phyloP scores from a whole-genome alignment of 2,888 invertebrate species.

The Muschampia staudingeri region DNA sequence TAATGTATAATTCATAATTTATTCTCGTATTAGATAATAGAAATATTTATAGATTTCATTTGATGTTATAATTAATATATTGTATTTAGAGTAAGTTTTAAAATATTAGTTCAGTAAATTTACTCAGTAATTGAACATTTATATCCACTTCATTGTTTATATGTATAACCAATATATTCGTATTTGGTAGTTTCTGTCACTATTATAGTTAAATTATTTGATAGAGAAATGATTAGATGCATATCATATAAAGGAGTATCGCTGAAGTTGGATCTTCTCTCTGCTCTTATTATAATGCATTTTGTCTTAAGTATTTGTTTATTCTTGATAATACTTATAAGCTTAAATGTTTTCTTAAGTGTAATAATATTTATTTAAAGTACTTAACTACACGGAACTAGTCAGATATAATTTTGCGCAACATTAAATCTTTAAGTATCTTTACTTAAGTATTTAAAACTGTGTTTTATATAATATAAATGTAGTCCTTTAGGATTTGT shows the following conservation, averaged over 20 bases:
- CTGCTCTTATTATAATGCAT: constrained; percentile 86
- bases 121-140: constrained; percentile 79
- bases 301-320: constrained; percentile 79
- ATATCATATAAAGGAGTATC: constrained; percentile 84
- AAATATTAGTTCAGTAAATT: constrained; percentile 84
- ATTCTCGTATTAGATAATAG: constrained; percentile 89
- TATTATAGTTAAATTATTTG: constrained; percentile 85
- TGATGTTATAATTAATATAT: constrained; percentile 89
- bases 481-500: constrained; percentile 85
- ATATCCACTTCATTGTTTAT: constrained; percentile 83
- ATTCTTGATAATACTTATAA: constrained; percentile 85
- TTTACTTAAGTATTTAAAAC: constrained; percentile 83
- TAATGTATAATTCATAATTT: constrained; percentile 90
- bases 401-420: constrained; percentile 91
- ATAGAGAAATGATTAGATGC: constrained; percentile 83
- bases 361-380: constrained; percentile 89
- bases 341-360: constrained; percentile 89
- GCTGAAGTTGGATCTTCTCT: constrained; percentile 58
- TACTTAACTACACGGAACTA: constrained; percentile 91
- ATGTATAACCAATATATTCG: constrained; percentile 81
- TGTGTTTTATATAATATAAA: constrained; percentile 89
- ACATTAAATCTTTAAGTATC: constrained; percentile 88
- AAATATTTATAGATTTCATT: constrained; percentile 88
- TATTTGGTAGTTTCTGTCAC: constrained; percentile 82
- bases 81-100: constrained; percentile 87